phyloP scores from a whole-genome alignment of 53 echinoderm and acorn worm genomes.

The Holothuria scabra region DNA sequence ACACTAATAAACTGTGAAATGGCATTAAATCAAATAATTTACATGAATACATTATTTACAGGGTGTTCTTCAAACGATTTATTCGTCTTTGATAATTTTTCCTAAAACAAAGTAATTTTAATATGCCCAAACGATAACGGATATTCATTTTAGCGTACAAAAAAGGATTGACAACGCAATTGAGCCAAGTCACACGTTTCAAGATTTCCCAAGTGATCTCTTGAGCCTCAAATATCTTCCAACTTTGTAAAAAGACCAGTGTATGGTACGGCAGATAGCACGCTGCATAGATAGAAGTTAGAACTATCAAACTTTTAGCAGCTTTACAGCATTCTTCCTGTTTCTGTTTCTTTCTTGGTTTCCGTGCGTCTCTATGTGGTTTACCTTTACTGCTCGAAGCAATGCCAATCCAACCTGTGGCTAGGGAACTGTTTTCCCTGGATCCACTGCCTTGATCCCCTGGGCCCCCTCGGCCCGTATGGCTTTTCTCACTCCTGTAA shows the following conservation, averaged over 20 bases:
- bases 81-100: neutral
- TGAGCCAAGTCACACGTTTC: conserved; percentile 70
- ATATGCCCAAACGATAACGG: conserved; percentile 61
- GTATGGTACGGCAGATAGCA: conserved; percentile 68
- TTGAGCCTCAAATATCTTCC: neutral
- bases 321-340: conserved; percentile 25
- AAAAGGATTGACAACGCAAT: conserved; percentile 75
- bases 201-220: conserved; percentile 57
- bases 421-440: too few relatives aligned
- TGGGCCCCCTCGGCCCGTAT: too few relatives aligned
- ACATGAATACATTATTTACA: too few relatives aligned
- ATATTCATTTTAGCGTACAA: conserved; percentile 69
- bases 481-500: too few relatives aligned
- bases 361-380: too few relatives aligned
- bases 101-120: conserved; percentile 46
- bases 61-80: neutral
- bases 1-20: too few relatives aligned
- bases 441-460: too few relatives aligned
- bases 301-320: conserved; percentile 59
- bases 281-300: conserved; percentile 56
- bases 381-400: too few relatives aligned
- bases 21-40: too few relatives aligned
- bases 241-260: conserved; percentile 6
- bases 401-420: too few relatives aligned
- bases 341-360: too few relatives aligned